phyloP scores from a whole-genome alignment of 2,113 vertebrate genomes.

The Cyphomyrus discorhynchus region DNA sequence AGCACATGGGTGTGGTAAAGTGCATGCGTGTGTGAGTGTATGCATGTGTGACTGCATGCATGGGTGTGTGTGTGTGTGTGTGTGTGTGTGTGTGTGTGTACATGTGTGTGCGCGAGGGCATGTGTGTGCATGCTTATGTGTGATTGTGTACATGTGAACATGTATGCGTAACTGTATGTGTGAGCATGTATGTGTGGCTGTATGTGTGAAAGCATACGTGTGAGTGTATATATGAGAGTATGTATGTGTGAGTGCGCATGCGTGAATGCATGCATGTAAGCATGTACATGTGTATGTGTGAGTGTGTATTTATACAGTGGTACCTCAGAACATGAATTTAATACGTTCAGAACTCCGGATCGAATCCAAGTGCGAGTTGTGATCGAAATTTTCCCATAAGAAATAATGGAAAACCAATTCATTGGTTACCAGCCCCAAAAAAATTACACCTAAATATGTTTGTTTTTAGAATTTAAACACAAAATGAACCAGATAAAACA shows the following conservation, averaged over 20 bases:
- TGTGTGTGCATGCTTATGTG: not conserved
- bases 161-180: not conserved
- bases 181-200: not conserved
- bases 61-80: not conserved
- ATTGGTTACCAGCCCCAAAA: too few species aligned
- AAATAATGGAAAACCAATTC: too few species aligned
- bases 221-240: not conserved
- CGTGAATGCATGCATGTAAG: too few species aligned
- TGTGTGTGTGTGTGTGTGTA: not conserved
- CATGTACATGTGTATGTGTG: not conserved
- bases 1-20: not conserved
- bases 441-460: too few species aligned
- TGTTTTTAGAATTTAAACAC: too few species aligned
- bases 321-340: too few species aligned
- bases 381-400: too few species aligned
- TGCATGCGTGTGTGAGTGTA: not conserved
- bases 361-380: too few species aligned
- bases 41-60: not conserved
- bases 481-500: too few species aligned
- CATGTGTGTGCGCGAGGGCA: not conserved
- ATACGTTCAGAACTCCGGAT: too few species aligned
- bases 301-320: not conserved
- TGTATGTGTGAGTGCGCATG: not conserved
- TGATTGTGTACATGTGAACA: not conserved
- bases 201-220: not conserved